phyloP scores from a whole-genome alignment of 2,113 vertebrate species.

The Eublepharis macularius region DNA sequence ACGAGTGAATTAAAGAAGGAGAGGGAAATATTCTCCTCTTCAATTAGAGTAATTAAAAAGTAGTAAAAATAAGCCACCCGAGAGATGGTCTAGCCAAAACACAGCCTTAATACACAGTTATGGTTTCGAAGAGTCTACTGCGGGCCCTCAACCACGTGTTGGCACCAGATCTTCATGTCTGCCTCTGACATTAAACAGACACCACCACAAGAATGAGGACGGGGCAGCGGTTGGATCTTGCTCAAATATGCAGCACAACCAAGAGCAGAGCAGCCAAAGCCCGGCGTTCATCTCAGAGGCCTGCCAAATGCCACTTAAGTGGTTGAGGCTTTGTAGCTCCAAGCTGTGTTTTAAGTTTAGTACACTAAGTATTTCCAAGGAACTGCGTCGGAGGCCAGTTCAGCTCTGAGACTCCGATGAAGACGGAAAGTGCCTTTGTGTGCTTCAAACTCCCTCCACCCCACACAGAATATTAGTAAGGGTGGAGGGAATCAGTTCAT shows the following conservation, averaged over 20 bases:
- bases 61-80: slow-evolving; percentile 71
- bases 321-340: fast-evolving
- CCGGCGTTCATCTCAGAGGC: fast-evolving
- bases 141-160: slow-evolving; percentile 38
- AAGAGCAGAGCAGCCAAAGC: neutral
- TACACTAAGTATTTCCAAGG: fast-evolving
- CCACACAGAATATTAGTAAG: neutral
- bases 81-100: slow-evolving; percentile 59
- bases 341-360: neutral
- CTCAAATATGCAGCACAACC: neutral
- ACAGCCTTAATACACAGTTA: slow-evolving; percentile 65
- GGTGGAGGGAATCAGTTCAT: neutral
- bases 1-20: slow-evolving; percentile 44
- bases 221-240: neutral
- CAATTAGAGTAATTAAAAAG: slow-evolving; percentile 75
- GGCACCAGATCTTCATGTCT: slow-evolving; percentile 40
- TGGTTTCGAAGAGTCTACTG: slow-evolving; percentile 53
- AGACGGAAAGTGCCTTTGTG: neutral
- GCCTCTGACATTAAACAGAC: slow-evolving; percentile 2
- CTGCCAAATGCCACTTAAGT: neutral
- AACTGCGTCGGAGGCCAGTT: neutral
- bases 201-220: neutral
- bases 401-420: fast-evolving
- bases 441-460: neutral
- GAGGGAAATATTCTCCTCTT: slow-evolving; percentile 63